phyloP scores from a whole-genome alignment of 2,797 vertebrate species.

The Galago senegalensis region DNA sequence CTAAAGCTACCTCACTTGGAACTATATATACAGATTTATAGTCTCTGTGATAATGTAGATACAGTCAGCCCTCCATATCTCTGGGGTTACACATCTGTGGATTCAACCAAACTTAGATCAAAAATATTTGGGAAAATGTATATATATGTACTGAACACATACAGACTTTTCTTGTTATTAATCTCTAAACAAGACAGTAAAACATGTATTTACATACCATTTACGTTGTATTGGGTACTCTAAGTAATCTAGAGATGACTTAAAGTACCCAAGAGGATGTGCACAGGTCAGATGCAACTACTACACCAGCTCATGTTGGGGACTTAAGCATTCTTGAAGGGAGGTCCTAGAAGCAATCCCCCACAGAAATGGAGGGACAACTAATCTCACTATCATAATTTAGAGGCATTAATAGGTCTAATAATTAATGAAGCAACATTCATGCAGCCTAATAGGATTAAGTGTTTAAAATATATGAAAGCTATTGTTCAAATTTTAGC shows the following conservation, averaged over 20 bases:
- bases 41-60: background rate
- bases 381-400: background rate
- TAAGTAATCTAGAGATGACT: background rate
- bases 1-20: background rate
- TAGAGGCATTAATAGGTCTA: conserved; percentile 22
- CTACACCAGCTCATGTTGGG: background rate
- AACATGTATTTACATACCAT: background rate
- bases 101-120: background rate
- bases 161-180: background rate
- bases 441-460: background rate
- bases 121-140: background rate
- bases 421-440: background rate
- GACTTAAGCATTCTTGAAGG: background rate
- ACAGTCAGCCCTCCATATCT: background rate
- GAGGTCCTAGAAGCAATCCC: background rate
- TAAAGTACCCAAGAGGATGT: background rate
- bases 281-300: background rate
- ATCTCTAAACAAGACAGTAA: background rate
- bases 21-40: background rate
- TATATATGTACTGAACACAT: background rate
- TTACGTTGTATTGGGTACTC: background rate
- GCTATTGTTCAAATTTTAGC: background rate
- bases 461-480: background rate
- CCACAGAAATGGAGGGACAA: background rate
- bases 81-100: background rate